phyloP scores from a whole-genome alignment of 2,113 vertebrate species.

The Saiga tatarica region DNA sequence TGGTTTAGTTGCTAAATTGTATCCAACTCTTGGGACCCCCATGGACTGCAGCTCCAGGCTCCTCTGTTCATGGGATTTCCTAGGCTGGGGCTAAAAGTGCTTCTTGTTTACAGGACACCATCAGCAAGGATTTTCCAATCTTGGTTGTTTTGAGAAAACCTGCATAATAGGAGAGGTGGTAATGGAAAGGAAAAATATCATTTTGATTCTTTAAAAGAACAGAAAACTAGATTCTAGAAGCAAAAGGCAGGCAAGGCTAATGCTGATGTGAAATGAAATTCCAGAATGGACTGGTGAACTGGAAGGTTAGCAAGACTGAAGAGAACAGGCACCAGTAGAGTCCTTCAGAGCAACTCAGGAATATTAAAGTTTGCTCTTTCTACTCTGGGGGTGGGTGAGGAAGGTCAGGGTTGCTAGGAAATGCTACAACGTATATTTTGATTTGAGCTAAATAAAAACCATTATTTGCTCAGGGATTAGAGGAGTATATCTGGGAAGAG shows the following conservation, averaged over 20 bases:
- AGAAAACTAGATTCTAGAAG: neutral
- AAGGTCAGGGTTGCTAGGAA: neutral
- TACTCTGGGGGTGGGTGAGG: neutral
- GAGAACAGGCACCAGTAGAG: neutral
- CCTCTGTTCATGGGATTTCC: neutral
- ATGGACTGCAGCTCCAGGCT: neutral
- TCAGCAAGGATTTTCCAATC: neutral
- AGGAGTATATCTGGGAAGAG: neutral
- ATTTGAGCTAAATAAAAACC: slow-evolving; percentile 9
- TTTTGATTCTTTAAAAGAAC: neutral
- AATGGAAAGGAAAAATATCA: neutral
- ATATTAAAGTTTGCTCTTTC: neutral
- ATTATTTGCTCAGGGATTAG: neutral
- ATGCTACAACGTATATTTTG: neutral
- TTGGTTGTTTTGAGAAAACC: neutral
- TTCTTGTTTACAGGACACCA: neutral
- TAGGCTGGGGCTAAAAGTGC: neutral
- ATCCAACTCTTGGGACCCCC: neutral
- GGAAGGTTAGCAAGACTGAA: neutral
- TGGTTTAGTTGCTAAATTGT: neutral
- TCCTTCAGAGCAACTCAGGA: neutral
- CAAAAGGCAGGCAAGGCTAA: neutral
- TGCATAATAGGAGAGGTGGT: neutral
- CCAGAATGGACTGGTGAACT: neutral
- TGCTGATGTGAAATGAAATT: neutral